Base-by-base conservation (phyloP, 2,113 vertebrate genomes). In the Piaya cayana region DNA sequence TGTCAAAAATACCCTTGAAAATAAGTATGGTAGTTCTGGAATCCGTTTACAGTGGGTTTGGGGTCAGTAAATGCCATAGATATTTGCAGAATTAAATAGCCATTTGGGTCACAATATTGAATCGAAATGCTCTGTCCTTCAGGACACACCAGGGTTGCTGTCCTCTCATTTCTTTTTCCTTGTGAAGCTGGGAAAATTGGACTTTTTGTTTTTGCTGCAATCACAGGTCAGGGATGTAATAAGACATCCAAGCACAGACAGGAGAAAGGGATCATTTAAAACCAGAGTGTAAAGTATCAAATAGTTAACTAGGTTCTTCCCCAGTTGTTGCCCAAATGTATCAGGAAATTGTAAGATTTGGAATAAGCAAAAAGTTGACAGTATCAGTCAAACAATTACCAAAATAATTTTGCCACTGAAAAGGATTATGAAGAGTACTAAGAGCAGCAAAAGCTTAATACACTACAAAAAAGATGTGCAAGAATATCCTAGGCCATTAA, bases 121-220 rank as follows among this genome's bases (percentile, higher is more conserved):
- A 87, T 78, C 26, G 19, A 67, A 60, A 52, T 68, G 34, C 87
- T 91, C 43, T 52, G 34, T 68, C 15, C 34, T 78, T 68, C 32
- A 84, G 69, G 17, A 45, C n/a, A 77, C 83, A 20, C 12, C 0
- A 4, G 52, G 9, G 12, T 59, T 63, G 7, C 68, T 77, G 22
- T 63, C 9, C 16, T 78, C n/a, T 81, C 21, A 47, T 88, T 92
- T 74, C 4, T 68, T 56, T 70, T 52, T 86, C 68, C 39, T 85
- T 49, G 6, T 68, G 42, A 79, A 80, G 25, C 1, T 1, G n/a
- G 26, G 19, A 80, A 89, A 69, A 65, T 56, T 5, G 2, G 2
- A 80, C 77, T 23, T 74, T 86, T 87, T 0, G 0, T 45, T 37
- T 80, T 88, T 58, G 27, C 36, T 69, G 50, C 0, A 0, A 7